Evolutionary conservation across 2,888 invertebrate species (phyloP).

Genomic region (Drosophila neotestacea): DNA sequence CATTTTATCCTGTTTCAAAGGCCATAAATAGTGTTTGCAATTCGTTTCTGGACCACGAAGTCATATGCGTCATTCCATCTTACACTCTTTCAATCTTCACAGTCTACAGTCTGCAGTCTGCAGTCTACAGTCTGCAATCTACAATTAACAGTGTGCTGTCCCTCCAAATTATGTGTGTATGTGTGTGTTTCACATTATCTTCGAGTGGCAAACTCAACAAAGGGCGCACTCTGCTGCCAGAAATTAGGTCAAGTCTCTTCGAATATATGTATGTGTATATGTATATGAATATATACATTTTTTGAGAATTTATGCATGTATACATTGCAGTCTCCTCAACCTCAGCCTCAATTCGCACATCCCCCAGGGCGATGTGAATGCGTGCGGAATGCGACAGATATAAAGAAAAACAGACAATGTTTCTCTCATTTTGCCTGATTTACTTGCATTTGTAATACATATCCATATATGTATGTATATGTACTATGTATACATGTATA

Average conservation of each 20-base stretch:
- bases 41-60: not conserved
- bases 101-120: slow-evolving; percentile 13
- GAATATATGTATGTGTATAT: slow-evolving; percentile 6
- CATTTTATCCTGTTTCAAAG: not conserved
- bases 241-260: slow-evolving; percentile 83
- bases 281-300: too few relatives aligned
- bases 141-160: slow-evolving; percentile 6
- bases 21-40: not conserved
- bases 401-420: slow-evolving; percentile 6
- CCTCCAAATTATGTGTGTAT: slow-evolving; percentile 13
- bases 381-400: slow-evolving; percentile 6
- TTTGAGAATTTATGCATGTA: slow-evolving; percentile 40
- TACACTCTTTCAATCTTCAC: not conserved
- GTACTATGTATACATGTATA: not conserved
- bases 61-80: slow-evolving; percentile 4
- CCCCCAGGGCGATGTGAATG: slow-evolving; percentile 17
- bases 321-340: slow-evolving; percentile 16
- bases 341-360: slow-evolving; percentile 7
- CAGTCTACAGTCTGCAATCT: slow-evolving; percentile 43
- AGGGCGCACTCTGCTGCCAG: slow-evolving; percentile 61
- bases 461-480: not conserved
- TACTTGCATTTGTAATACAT: slow-evolving; percentile 47
- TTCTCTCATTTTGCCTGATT: slow-evolving; percentile 50
- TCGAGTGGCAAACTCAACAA: slow-evolving; percentile 72
- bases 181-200: slow-evolving; percentile 59